These are phyloP conservation scores for Drosophila ohnishii DNA, from an alignment of 1,140 invertebrate species.

Conservation along the genomic window DNA sequence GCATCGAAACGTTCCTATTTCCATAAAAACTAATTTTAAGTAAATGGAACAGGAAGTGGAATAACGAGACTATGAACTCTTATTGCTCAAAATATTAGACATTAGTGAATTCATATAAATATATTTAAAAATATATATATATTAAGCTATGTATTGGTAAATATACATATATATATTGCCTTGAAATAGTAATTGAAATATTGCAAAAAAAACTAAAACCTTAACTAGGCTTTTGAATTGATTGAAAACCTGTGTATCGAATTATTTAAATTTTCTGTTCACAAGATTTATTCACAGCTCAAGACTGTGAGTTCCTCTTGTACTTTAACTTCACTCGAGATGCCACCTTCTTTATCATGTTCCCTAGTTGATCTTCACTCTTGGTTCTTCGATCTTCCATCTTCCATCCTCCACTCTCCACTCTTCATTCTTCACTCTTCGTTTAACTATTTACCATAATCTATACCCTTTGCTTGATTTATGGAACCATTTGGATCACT, in stretches of 20 bases:
- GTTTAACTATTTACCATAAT: conserved; percentile 20
- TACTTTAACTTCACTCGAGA: background rate
- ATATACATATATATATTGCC: background rate
- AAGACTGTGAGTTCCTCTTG: background rate
- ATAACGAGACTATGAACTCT: background rate
- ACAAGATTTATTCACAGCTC: conserved; percentile 10
- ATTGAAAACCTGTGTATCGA: conserved; percentile 18
- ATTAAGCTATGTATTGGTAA: background rate
- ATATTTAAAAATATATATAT: too few relatives aligned
- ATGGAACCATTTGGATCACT: conserved; percentile 53
- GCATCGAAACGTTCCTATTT: background rate
- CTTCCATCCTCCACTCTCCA: background rate
- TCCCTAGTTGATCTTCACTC: background rate
- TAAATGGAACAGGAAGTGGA: background rate
- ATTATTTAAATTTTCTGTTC: conserved; percentile 10
- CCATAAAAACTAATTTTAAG: background rate
- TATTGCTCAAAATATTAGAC: too few relatives aligned
- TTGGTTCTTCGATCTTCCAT: background rate
- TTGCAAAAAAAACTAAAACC: background rate
- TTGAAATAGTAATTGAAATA: background rate
- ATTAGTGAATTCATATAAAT: too few relatives aligned
- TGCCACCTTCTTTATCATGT: conserved; percentile 20
- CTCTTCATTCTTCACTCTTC: background rate
- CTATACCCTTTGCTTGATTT: conserved; percentile 46
- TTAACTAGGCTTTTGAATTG: background rate